Base-by-base conservation (phyloP, 2,888 invertebrate genomes). In the Hipparchia sbordonii region DNA sequence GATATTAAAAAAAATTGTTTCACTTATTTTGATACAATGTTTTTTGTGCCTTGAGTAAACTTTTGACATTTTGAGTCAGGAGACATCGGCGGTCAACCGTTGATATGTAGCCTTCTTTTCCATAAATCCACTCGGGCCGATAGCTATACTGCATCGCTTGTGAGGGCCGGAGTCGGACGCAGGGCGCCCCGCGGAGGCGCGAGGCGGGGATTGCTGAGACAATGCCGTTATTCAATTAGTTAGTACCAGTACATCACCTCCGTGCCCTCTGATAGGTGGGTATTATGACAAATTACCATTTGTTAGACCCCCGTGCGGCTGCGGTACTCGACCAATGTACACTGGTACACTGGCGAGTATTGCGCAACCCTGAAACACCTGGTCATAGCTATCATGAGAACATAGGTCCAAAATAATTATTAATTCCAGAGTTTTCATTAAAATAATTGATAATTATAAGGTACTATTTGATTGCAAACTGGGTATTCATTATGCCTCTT, bases 221-320 rank as follows among this genome's bases (percentile, higher is more conserved):
- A 63, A 63, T 63, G 63, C 63, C 63, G 62, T 62, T 62, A 62
- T 48, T 48, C 63, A 48, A 48, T 48, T 48, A 63, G 48, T 56
- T 56, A 7, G 56, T 56, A 56, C 56, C 56, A 13, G n/a, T 56
- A 56, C 6, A 6, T 6, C n/a, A 7, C 13, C 56, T 56, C 13
- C 1, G 57, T 57, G 13, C 57, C 13, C 6, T 57, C 56, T 13
- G 7, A 57, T 13, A 57, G 23, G 57, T 6, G 13, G 7, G 57
- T 57, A 57, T 9, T 7, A 61, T 45, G 60, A 63, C 48, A 63
- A 48, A 63, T 63, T 13, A 63, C 48, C 63, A 3, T 23, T 13
- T 6, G 48, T 6, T 3, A 48, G 63, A 9, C 48, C 48, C 23
- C 63, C 9, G 46, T 4, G 12, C 13, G 5, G 62, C 8, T 8